These are phyloP conservation scores for Parapristionchus giblindavisi DNA, from an alignment of 2,888 invertebrate genomes.

Conservation along the genomic window DNA sequence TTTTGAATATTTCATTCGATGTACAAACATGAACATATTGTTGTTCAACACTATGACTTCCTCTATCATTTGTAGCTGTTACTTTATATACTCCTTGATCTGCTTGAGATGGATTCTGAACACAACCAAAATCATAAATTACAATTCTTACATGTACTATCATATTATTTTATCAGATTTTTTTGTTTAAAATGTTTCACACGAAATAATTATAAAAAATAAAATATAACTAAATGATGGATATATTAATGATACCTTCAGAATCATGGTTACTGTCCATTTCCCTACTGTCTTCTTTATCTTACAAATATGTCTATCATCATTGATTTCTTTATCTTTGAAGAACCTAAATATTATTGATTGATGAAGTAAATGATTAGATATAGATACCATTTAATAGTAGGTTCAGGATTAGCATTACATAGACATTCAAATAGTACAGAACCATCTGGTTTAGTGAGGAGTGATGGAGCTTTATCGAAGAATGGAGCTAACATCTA, in stretches of 20 bases:
- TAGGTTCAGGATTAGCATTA: conserved; percentile 68
- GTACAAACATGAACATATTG: conserved; percentile 63
- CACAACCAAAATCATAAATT: too few species aligned
- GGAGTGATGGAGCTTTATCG: conserved; percentile 65
- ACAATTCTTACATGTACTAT: too few species aligned
- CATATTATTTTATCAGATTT: too few species aligned
- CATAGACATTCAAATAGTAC: conserved; percentile 68
- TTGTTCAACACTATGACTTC: conserved; percentile 65
- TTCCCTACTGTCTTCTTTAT: conserved; percentile 69
- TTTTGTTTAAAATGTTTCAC: too few species aligned
- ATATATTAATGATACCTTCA: too few species aligned
- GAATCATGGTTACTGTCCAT: conserved; percentile 65
- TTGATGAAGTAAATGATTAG: neutral
- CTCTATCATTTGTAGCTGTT: conserved; percentile 63
- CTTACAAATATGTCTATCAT: conserved; percentile 65
- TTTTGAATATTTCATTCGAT: conserved; percentile 68
- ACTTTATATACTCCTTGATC: conserved; percentile 69
- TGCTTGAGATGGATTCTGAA: conserved; percentile 67
- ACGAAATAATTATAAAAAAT: too few species aligned
- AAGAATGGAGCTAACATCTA: conserved; percentile 64
- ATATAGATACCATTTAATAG: conserved; percentile 55
- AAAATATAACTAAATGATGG: too few species aligned
- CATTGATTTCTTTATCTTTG: conserved; percentile 66
- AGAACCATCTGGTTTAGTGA: conserved; percentile 66
- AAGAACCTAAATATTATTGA: conserved; percentile 49